Percentiles rank a stretch among this genome's conserved stretches.
phyloP scores from a whole-genome alignment of 2,888 invertebrate species.

The Morinoia aosen region DNA sequence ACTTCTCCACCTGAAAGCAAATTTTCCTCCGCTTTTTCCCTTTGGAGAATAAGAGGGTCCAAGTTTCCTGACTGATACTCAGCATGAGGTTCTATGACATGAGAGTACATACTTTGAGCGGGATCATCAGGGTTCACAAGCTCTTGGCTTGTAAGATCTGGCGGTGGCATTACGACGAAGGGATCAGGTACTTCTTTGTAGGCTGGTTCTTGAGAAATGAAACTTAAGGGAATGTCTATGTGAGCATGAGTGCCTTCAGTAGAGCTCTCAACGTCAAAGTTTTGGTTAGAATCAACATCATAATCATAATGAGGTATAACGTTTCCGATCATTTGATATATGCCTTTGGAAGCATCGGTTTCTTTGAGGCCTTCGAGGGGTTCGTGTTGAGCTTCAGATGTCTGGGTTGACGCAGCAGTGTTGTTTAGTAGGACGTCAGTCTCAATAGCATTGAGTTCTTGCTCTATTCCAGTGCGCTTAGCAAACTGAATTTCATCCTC shows the following conservation, averaged over 20 bases:
- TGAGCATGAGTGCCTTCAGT: constrained; percentile 3
- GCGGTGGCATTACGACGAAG: constrained; percentile 38
- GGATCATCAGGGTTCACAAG: constrained; percentile 38
- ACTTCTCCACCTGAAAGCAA: constrained; percentile 52
- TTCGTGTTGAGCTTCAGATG: neutral
- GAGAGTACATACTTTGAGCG: constrained; percentile 22
- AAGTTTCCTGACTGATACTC: constrained; percentile 16
- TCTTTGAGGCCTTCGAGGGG: neutral
- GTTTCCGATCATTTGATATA: constrained; percentile 36
- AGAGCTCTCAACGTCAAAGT: neutral
- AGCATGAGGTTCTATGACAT: constrained; percentile 17
- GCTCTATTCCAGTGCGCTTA: constrained; percentile 28
- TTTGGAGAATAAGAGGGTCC: neutral
- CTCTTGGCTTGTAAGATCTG: constrained; percentile 22
- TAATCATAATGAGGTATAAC: constrained; percentile 9
- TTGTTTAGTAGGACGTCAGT: constrained; percentile 14
- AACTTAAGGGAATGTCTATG: constrained; percentile 44
- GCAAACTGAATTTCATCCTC: constrained; percentile 7
- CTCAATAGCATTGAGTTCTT: constrained; percentile 43
- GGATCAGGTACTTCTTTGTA: constrained; percentile 31
- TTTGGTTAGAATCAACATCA: neutral
- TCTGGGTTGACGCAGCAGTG: neutral
- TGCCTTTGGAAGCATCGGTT: neutral
- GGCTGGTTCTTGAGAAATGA: neutral
- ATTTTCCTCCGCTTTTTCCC: neutral